Evolutionary conservation across 35 echinoderm and acorn worm species (phyloP), one percentile per base, ranked within the genome.

Genomic region (Patiria miniata): DNA sequence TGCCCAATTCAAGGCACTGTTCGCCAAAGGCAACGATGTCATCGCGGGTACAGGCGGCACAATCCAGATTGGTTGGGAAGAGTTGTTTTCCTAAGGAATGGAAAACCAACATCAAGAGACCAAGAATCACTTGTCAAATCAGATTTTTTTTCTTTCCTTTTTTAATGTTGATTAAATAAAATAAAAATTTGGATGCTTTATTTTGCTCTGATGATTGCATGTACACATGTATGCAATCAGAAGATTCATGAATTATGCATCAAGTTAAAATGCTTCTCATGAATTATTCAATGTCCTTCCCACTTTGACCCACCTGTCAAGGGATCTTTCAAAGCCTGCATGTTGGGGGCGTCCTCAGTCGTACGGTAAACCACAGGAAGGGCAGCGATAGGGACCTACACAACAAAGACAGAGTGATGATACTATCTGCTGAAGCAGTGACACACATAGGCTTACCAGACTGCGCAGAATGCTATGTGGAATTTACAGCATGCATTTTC

Each of bases 21-120:
- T 85, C 8, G 28, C 83, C 85, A 61, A 95, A 95, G 36, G 87
- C 40, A n/a, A 61, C 68, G 51, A 95, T 88, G 57, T 95, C 93
- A 77, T 61, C 79, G 40, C 85, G 78, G 36, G 83, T 83, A 58
- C 89, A 91, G 22, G 77, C 40, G 54, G 57, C 59, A 30, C 93
- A 95, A 51, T 95, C 89, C 32, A 95, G 36, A 40, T 95, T 91
- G 21, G 12, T 39, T 10, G 89, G 88, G 55, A 95, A 95, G 0
- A 87, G 50, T 73, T 80, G 65, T 32, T 95, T 77, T 79, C 89
- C 93, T 95, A 65, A 5, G 44, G 39, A 21, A 39, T 50, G 37
- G 51, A 86, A 39, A 39, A 68, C 16, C 58, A 26, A 82, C 39
- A 79, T 79, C 51, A 57, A 59, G 39, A 12, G 42, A 53, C 5